Evolutionary conservation across 37 sponge, comb jelly and placozoan species (phyloP).

Genomic region (Crambe crambe): DNA sequence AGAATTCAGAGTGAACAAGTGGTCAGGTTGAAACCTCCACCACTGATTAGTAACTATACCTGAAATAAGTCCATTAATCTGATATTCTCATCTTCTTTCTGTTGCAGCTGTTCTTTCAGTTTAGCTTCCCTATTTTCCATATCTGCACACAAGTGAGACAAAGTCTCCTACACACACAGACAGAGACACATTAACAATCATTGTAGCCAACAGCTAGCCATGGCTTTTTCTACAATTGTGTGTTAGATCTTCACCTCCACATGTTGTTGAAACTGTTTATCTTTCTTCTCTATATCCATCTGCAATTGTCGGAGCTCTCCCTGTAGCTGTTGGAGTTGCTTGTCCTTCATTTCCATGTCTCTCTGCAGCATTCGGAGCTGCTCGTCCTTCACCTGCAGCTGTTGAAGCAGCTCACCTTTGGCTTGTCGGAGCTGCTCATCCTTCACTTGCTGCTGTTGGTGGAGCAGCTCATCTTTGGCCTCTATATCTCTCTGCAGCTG

Average conservation of each 20-base stretch:
- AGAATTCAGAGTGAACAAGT: too few relatives aligned
- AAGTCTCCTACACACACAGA: neutral
- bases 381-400: neutral
- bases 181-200: neutral
- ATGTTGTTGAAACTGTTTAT: neutral
- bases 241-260: neutral
- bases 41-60: too few relatives aligned
- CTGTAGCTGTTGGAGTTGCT: neutral
- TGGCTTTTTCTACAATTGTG: neutral
- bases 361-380: neutral
- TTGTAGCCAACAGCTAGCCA: neutral
- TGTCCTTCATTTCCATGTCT: neutral
- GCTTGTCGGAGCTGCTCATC: neutral
- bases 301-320: neutral
- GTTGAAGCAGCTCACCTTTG: neutral
- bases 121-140: neutral
- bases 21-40: too few relatives aligned
- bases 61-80: neutral
- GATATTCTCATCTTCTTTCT: neutral
- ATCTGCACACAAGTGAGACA: neutral
- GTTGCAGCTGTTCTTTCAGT: neutral
- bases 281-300: neutral
- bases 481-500: neutral
- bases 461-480: neutral
- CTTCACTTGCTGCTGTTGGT: neutral